phyloP scores from a whole-genome alignment of 2,113 vertebrate species.

The Laticauda colubrina region DNA sequence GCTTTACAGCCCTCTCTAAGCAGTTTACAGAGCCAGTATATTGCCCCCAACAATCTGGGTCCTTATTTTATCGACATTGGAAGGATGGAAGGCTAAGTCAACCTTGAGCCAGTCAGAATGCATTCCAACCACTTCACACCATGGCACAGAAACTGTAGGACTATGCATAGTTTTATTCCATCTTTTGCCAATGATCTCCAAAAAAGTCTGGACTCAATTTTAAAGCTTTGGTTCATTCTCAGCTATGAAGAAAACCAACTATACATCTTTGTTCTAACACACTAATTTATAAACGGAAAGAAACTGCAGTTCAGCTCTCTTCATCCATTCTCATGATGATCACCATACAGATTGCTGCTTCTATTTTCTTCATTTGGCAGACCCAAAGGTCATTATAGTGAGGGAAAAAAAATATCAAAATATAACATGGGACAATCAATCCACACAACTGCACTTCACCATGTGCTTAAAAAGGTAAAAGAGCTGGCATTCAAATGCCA shows the following conservation, averaged over 20 bases:
- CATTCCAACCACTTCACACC: no score
- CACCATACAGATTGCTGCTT: neutral
- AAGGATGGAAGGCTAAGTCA: no score
- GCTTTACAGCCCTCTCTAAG: no score
- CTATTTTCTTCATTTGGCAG: neutral
- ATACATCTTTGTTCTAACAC: neutral
- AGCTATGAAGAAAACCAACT: no score
- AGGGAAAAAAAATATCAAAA: neutral
- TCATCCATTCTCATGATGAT: neutral
- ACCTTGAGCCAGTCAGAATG: no score
- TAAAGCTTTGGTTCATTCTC: neutral
- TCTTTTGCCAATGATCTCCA: neutral
- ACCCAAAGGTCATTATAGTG: neutral
- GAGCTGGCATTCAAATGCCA: neutral
- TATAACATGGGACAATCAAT: neutral
- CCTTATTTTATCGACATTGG: no score
- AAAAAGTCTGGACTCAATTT: neutral
- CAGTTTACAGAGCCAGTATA: no score
- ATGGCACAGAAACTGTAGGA: no score
- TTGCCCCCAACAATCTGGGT: no score
- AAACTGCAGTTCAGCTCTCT: neutral
- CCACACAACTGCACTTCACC: neutral
- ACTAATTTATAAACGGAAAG: neutral
- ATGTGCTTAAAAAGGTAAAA: neutral
- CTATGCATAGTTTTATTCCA: no score